Percentiles rank a stretch among this genome's conserved stretches.
Evolutionary conservation across 92 coral and sea anemone genomes (phyloP).

Genomic region (Chrysogorgia sp.): DNA sequence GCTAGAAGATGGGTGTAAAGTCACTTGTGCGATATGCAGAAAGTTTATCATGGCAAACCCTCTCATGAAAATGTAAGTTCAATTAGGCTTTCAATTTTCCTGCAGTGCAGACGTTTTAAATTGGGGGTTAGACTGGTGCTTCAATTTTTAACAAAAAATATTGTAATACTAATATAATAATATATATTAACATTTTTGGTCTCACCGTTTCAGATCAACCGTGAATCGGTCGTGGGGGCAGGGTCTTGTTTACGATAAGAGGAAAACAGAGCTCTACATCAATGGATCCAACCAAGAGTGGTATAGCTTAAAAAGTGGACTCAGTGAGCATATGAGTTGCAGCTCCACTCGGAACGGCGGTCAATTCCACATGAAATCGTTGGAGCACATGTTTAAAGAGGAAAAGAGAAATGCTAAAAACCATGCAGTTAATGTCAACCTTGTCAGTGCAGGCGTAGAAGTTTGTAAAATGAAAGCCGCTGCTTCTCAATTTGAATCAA

Average conservation of each 20-base stretch:
- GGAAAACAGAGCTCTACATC: not conserved
- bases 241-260: not conserved
- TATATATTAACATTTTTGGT: not conserved
- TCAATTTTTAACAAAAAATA: too few species aligned
- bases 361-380: not conserved
- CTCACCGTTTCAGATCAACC: not conserved
- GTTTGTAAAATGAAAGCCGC: not conserved
- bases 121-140: too few species aligned
- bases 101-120: too few species aligned
- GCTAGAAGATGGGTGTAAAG: not conserved
- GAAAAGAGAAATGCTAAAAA: not conserved
- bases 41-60: constrained; percentile 6
- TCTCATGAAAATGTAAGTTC: too few species aligned
- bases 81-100: too few species aligned
- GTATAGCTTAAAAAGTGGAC: not conserved
- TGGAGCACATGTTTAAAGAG: not conserved
- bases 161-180: too few species aligned
- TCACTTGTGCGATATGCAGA: not conserved
- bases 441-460: not conserved
- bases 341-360: not conserved
- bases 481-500: too few species aligned
- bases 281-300: not conserved
- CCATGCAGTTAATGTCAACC: not conserved
- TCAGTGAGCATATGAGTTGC: not conserved
- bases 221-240: not conserved